phyloP scores from a whole-genome alignment of 2,888 invertebrate genomes.

The Calameuta idolon region DNA sequence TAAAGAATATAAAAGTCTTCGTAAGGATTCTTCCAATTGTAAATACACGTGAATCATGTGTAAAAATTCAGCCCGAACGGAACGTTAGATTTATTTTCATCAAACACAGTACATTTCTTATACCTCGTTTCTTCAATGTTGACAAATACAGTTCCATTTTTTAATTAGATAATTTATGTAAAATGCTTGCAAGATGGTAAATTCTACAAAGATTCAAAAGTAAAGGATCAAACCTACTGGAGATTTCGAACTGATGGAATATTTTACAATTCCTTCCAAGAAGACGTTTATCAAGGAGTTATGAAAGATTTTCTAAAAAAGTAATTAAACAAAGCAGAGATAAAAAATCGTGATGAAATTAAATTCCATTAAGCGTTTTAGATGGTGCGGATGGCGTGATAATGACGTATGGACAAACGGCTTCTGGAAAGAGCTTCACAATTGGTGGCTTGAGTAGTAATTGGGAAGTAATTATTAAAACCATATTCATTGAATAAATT shows the following conservation, averaged over 20 bases:
- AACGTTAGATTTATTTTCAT: conserved; percentile 29
- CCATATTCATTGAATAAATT: neutral
- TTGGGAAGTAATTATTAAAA: conserved; percentile 39
- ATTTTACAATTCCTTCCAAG: conserved; percentile 62
- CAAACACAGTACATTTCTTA: neutral
- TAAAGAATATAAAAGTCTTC: conserved; percentile 40
- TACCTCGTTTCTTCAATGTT: neutral
- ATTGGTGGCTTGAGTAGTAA: conserved; percentile 38
- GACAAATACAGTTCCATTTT: neutral
- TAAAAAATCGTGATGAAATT: conserved; percentile 14
- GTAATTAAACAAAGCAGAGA: conserved; percentile 43
- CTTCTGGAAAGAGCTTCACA: conserved; percentile 57
- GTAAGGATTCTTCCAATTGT: conserved; percentile 41
- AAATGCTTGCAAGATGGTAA: conserved; percentile 58
- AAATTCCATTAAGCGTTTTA: conserved; percentile 50
- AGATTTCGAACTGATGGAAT: conserved; percentile 63
- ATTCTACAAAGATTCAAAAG: conserved; percentile 26
- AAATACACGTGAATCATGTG: conserved; percentile 33
- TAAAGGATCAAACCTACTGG: conserved; percentile 59
- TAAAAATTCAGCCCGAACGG: conserved; percentile 33
- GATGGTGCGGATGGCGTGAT: conserved; percentile 59
- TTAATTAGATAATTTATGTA: conserved; percentile 55
- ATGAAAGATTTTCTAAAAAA: conserved; percentile 56
- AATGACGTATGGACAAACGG: conserved; percentile 65
- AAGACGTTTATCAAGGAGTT: conserved; percentile 57